Evolutionary conservation across 2,113 vertebrate species (phyloP).

Genomic region (Plotosus lineatus): DNA sequence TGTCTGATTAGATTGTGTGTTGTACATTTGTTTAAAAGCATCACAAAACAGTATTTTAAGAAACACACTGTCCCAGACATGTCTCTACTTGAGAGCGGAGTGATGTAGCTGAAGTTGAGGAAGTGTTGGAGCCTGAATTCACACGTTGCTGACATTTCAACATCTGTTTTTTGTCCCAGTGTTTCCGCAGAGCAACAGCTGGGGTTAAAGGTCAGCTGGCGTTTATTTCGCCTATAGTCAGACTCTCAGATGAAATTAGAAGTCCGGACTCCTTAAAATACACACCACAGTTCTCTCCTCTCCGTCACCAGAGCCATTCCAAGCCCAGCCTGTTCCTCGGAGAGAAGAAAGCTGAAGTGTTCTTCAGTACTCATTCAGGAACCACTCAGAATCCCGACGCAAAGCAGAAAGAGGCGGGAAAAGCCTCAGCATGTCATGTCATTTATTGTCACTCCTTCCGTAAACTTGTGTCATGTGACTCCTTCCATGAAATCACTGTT

Average conservation of each 20-base stretch:
- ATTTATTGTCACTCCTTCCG: too few species aligned
- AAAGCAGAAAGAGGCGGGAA: too few species aligned
- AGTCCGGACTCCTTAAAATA: background rate
- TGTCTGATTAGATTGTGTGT: too few species aligned
- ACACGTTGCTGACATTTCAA: background rate
- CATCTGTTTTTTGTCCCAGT: background rate
- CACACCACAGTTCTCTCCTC: background rate
- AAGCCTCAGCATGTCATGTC: too few species aligned
- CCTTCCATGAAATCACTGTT: too few species aligned
- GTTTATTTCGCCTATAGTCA: slow-evolving; percentile 3
- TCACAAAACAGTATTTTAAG: too few species aligned
- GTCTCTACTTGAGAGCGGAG: background rate
- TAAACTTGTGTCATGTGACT: too few species aligned
- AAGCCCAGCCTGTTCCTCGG: background rate
- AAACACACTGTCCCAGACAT: too few species aligned
- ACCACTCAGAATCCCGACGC: too few species aligned
- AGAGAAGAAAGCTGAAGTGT: too few species aligned
- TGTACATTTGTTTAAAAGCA: too few species aligned
- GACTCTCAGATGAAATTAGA: slow-evolving; percentile 25
- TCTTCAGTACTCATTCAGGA: too few species aligned
- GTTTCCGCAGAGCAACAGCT: background rate
- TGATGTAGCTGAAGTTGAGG: background rate
- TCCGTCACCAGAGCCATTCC: background rate
- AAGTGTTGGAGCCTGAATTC: background rate
- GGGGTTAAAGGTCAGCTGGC: background rate